phyloP scores from a whole-genome alignment of 2,113 vertebrate genomes.

The Coreoperca whiteheadi region DNA sequence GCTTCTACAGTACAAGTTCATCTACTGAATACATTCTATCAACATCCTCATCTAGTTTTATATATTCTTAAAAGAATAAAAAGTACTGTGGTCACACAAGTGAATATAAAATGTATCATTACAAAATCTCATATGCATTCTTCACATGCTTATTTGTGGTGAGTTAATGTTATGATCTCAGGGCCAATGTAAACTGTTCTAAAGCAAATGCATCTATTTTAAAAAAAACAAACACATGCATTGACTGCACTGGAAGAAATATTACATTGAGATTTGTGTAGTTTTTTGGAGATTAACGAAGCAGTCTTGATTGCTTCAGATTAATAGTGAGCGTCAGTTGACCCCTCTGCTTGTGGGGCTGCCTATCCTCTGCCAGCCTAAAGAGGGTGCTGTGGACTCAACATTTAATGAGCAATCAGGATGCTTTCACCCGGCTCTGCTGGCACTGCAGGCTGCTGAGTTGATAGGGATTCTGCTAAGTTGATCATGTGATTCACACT shows the following conservation, averaged over 20 bases:
- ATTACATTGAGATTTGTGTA: not conserved
- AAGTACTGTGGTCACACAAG: not conserved
- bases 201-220: not conserved
- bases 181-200: not conserved
- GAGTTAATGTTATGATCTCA: not conserved
- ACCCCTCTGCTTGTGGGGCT: slow-evolving; percentile 36
- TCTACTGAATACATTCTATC: not conserved
- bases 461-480: slow-evolving; percentile 59
- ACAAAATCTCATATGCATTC: not conserved
- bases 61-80: not conserved
- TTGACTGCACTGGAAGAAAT: not conserved
- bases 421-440: slow-evolving; percentile 46
- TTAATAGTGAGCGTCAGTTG: slow-evolving; percentile 33
- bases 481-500: slow-evolving; percentile 77
- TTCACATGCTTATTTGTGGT: not conserved
- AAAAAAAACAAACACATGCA: not conserved
- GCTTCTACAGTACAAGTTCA: not conserved
- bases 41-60: not conserved
- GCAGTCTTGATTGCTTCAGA: not conserved
- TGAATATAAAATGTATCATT: not conserved
- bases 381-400: slow-evolving; percentile 86
- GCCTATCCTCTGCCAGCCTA: slow-evolving; percentile 68
- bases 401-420: slow-evolving; percentile 79
- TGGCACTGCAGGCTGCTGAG: slow-evolving; percentile 49
- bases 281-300: not conserved